A percentile compares a stretch with the other conserved stretches of the same genome.
phyloP scores from a whole-genome alignment of 2,113 vertebrate genomes.

The Charina bottae region DNA sequence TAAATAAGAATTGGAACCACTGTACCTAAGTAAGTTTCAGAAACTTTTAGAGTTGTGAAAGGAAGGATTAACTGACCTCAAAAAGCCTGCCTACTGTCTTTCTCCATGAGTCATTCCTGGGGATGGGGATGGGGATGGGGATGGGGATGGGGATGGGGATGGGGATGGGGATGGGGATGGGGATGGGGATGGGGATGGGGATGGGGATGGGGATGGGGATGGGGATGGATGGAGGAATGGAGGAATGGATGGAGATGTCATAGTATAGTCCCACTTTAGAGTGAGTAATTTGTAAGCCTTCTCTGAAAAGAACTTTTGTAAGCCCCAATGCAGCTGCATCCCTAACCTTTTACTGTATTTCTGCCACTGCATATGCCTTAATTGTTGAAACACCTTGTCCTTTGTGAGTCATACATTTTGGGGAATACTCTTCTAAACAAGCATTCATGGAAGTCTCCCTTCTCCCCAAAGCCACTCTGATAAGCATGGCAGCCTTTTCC shows the following conservation, averaged over 20 bases:
- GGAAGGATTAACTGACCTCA: neutral
- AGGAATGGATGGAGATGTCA: no score
- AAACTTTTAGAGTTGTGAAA: neutral
- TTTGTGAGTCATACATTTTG: neutral
- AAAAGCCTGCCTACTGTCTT: neutral
- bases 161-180: neutral
- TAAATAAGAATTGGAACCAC: no score
- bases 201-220: neutral
- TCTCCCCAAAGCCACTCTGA: constrained; percentile 6
- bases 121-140: neutral
- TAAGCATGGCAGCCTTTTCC: constrained; percentile 26
- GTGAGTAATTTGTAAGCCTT: neutral
- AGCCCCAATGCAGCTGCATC: neutral
- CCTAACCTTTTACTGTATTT: neutral
- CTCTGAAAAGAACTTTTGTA: neutral
- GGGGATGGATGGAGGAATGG: neutral
- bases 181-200: neutral
- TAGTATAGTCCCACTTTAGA: neutral
- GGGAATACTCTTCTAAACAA: neutral
- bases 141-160: neutral
- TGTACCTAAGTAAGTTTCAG: neutral
- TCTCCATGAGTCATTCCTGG: neutral
- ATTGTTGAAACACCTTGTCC: neutral
- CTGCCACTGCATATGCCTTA: neutral
- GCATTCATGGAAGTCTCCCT: neutral